phyloP scores from a whole-genome alignment of 2,888 invertebrate genomes.

The Monopis laevigella region DNA sequence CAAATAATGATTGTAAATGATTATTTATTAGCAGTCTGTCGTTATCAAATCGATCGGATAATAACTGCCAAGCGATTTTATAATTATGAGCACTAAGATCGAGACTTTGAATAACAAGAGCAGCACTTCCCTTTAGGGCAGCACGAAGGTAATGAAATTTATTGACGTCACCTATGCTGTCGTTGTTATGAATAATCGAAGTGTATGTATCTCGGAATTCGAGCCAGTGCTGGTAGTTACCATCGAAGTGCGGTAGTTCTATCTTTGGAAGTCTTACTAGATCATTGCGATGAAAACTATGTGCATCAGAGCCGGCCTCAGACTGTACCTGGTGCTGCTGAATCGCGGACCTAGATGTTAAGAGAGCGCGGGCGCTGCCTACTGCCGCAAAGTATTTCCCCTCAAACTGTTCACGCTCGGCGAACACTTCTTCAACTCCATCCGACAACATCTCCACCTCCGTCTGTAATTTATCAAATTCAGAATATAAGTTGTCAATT shows the following conservation, averaged over 20 bases:
- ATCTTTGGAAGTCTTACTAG: neutral
- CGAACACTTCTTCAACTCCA: neutral
- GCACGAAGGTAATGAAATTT: constrained; percentile 18
- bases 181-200: constrained; percentile 16
- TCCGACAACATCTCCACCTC: neutral
- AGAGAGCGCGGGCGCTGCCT: neutral
- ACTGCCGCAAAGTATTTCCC: neutral
- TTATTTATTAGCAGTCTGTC: constrained; percentile 12
- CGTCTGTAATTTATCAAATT: neutral
- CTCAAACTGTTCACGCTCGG: neutral
- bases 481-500: too few relatives aligned
- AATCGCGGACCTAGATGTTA: neutral
- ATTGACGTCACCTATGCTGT: constrained; percentile 14
- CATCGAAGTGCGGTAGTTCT: too few relatives aligned
- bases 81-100: constrained; percentile 17
- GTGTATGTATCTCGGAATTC: constrained; percentile 15
- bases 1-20: constrained; percentile 3
- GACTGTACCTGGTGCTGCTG: neutral
- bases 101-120: constrained; percentile 17
- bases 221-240: constrained; percentile 18
- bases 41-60: constrained; percentile 17
- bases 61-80: too few relatives aligned
- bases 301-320: neutral
- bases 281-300: neutral
- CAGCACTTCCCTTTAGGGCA: constrained; percentile 17